phyloP scores from a whole-genome alignment of 2,113 vertebrate genomes.

The Chelonoidis abingdonii region DNA sequence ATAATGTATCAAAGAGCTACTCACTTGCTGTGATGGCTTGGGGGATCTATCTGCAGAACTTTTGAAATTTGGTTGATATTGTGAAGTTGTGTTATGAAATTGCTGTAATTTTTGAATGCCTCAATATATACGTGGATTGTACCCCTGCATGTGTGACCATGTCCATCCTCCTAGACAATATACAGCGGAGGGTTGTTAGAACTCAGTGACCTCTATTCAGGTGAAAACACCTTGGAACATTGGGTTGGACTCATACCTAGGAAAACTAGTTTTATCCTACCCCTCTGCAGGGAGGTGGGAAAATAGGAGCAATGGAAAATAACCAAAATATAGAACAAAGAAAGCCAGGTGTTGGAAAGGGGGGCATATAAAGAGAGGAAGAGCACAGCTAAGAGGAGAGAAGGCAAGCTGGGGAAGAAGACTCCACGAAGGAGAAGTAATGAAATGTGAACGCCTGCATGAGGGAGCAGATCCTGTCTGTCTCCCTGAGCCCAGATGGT shows the following conservation, averaged over 20 bases:
- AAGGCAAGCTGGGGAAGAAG: neutral
- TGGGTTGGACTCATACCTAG: neutral
- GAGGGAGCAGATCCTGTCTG: neutral
- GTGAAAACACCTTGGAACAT: neutral
- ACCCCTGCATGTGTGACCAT: neutral
- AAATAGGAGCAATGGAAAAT: neutral
- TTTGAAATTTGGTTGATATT: neutral
- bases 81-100: neutral
- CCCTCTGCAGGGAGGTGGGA: neutral
- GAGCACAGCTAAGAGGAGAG: neutral
- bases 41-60: neutral
- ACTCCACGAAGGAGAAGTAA: neutral
- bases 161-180: neutral
- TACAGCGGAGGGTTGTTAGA: neutral
- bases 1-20: neutral
- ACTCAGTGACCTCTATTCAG: neutral
- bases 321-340: neutral
- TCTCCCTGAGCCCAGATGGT: neutral
- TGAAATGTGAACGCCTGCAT: neutral
- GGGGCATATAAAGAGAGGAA: neutral
- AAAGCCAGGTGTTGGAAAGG: neutral
- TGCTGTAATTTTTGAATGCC: neutral
- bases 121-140: neutral
- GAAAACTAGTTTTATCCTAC: neutral
- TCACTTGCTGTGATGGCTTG: neutral